phyloP scores from a whole-genome alignment of 1,140 invertebrate genomes.

The Nilaparvata lugens region DNA sequence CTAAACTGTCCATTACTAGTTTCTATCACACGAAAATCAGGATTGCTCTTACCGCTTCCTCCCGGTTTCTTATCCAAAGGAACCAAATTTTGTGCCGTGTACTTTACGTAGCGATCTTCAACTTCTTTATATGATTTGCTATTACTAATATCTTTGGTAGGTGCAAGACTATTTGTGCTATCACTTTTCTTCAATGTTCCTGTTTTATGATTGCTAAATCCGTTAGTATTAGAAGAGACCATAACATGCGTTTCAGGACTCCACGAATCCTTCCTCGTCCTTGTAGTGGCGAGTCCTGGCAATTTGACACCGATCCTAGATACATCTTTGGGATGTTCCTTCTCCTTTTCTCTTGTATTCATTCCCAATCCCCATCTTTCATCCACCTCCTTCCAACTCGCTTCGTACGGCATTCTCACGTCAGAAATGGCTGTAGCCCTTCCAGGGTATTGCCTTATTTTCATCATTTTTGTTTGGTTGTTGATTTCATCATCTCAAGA shows the following conservation, averaged over 20 bases:
- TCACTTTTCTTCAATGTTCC: too few species aligned
- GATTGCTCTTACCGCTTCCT: too few species aligned
- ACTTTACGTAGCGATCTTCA: slow-evolving; percentile 11
- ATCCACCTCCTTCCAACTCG: slow-evolving; percentile 64
- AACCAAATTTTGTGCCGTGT: slow-evolving; percentile 6
- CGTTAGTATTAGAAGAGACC: too few species aligned
- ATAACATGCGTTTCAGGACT: slow-evolving; percentile 22
- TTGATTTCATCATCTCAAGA: too few species aligned
- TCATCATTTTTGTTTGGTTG: slow-evolving; percentile 42
- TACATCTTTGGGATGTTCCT: slow-evolving; percentile 23
- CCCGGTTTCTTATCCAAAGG: too few species aligned
- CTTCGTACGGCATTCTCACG: slow-evolving; percentile 62
- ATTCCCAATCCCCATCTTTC: slow-evolving; percentile 23
- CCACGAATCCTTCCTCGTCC: slow-evolving; percentile 28
- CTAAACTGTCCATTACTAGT: too few species aligned
- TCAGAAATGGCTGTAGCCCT: slow-evolving; percentile 53
- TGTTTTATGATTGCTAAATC: too few species aligned
- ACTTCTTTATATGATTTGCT: slow-evolving; percentile 5
- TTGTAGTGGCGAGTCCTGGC: slow-evolving; percentile 7
- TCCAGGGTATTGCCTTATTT: slow-evolving; percentile 71
- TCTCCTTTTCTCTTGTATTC: slow-evolving; percentile 3
- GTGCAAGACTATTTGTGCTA: background rate
- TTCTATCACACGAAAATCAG: too few species aligned
- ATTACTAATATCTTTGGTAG: too few species aligned
- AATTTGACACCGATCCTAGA: slow-evolving; percentile 23